Percentiles rank a stretch among this genome's conserved stretches.
phyloP scores from a whole-genome alignment of 2,797 vertebrate genomes.

The Halcyon chelicuti region DNA sequence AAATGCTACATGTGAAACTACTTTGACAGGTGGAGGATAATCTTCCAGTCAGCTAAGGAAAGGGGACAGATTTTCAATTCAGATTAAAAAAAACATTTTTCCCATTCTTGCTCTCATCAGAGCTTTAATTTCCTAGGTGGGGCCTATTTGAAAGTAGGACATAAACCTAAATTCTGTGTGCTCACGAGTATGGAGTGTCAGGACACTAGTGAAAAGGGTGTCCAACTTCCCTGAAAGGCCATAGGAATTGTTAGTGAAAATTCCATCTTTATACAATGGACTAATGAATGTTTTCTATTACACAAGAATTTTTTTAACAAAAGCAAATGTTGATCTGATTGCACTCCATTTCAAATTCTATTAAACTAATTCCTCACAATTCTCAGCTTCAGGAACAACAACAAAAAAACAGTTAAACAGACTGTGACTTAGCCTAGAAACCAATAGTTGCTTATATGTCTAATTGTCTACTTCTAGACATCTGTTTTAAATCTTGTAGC shows the following conservation, averaged over 20 bases:
- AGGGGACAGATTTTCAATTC: constrained; percentile 12
- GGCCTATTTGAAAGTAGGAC: neutral
- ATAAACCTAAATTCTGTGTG: neutral
- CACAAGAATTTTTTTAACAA: neutral
- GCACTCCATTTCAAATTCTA: neutral
- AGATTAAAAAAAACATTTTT: neutral
- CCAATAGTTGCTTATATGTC: neutral
- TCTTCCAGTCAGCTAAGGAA: neutral
- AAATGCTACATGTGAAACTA: neutral
- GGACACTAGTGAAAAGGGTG: neutral
- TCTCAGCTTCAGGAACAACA: neutral
- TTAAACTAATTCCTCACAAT: neutral
- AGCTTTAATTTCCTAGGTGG: neutral
- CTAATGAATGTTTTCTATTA: neutral
- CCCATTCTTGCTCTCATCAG: neutral
- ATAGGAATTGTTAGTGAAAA: constrained; percentile 10
- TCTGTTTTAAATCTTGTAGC: neutral
- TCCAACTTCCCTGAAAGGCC: neutral
- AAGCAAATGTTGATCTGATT: neutral
- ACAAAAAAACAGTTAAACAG: neutral
- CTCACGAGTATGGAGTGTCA: neutral
- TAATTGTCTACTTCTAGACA: neutral
- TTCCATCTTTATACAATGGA: neutral
- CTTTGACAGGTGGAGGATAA: neutral
- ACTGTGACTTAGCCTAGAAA: neutral